A percentile compares a stretch with the other conserved stretches of the same genome.
Conservation (phyloP, 1,140 invertebrate species). For the Plodia interpunctella region DNA sequence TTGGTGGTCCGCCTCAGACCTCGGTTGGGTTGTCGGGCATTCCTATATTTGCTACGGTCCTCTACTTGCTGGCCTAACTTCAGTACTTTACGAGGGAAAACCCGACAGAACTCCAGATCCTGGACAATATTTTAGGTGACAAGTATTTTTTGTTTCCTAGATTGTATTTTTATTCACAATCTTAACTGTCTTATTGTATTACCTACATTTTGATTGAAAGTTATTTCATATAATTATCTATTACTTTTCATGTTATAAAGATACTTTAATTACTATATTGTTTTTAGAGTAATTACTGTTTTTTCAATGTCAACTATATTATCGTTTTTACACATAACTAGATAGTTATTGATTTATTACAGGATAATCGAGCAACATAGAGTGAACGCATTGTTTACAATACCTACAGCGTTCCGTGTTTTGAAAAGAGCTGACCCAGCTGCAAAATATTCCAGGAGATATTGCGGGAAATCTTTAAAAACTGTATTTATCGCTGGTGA, state of each 20-base stretch:
- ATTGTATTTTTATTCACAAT: neutral
- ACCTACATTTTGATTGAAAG: neutral
- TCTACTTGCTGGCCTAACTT: conserved; percentile 87
- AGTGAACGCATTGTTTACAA: conserved; percentile 91
- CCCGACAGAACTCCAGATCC: conserved; percentile 95
- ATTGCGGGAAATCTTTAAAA: conserved; percentile 84
- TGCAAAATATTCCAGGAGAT: conserved; percentile 81
- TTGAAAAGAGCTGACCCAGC: conserved; percentile 87
- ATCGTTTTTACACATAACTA: neutral
- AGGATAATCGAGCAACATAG: conserved; percentile 92
- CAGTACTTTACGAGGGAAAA: conserved; percentile 96
- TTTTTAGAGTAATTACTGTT: no score
- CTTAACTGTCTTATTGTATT: neutral
- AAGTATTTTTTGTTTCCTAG: neutral
- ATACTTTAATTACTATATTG: no score
- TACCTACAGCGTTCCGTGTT: conserved; percentile 92
- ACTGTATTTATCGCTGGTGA: conserved; percentile 94
- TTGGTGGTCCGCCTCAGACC: conserved; percentile 95
- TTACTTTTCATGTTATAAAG: no score
- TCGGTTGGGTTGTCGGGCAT: conserved; percentile 96
- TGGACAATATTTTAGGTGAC: conserved; percentile 90
- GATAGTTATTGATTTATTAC: conserved; percentile 26
- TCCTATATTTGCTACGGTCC: conserved; percentile 96
- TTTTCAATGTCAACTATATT: neutral
- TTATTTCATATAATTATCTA: no score